Base-by-base conservation (phyloP, 2,113 vertebrate genomes). In the Dipodomys ordii region DNA sequence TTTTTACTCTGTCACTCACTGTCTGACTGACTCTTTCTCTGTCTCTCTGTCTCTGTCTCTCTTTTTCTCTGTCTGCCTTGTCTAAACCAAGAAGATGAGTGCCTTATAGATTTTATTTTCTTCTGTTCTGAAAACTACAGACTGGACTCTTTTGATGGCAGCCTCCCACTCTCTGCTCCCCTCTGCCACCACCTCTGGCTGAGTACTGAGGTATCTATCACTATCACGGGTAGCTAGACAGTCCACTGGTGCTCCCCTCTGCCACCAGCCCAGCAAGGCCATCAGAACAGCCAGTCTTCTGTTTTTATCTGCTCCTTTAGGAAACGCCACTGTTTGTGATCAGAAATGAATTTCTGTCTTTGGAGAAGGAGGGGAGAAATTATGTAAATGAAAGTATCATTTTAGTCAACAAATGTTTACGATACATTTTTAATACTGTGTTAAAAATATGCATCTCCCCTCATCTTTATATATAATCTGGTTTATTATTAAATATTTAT, bases 401-500 rank as follows among this genome's bases (percentile, higher is more conserved):
- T 96, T 96, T 73, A 94, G 92, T 95, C 92, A 92, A 96, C 94
- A 94, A 96, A 95, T 93, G 57, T 97, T 93, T 96, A 93, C 80
- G 88, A 91, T 95, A 30, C 81, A 96, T 95, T 96, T 96, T 96
- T 93, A 92, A 96, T 91, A 78, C 57, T 28, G 57, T 74, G 32
- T 92, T 92, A 93, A 83, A 95, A 96, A 93, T 88, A 82, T 91
- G 72, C 62, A n/a, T 87, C 68, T 77, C 64, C 53, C 60, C 97
- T 96, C 95, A 80, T 94, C 80, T 97, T 92, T 87, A 62, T 91
- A 69, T 93, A 69, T 57, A 57, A 57, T 94, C 86, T 93, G 82
- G 49, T 39, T 96, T 88, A 88, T 86, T 93, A 93, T 97, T 92
- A 92, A 95, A 95, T 97, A 97, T 97, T 94, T 96, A 95, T 95